Percentiles rank a stretch among this genome's conserved stretches.
Conservation (phyloP, 2,797 vertebrate species). For the Crenichthys baileyi region DNA sequence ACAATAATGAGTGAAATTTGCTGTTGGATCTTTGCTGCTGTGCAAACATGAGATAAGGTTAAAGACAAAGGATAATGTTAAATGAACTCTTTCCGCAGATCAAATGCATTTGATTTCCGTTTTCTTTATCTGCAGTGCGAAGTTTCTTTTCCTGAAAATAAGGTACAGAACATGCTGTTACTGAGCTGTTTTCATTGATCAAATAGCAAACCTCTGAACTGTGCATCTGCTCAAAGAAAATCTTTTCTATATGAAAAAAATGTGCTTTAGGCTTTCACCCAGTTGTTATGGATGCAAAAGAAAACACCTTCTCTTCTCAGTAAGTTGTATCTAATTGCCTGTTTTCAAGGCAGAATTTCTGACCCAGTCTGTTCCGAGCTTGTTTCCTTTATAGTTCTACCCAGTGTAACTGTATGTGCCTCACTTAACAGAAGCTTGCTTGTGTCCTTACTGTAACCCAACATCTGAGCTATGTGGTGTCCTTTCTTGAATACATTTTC, state of each 20-base stretch:
- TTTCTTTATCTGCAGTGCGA: conserved; percentile 68
- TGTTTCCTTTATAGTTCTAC: neutral
- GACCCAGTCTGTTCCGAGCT: conserved; percentile 12
- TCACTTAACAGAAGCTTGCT: neutral
- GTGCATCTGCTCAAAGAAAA: conserved; percentile 41
- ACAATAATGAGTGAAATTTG: neutral
- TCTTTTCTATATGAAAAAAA: conserved; percentile 23
- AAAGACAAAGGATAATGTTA: neutral
- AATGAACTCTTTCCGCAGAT: neutral
- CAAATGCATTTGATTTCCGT: neutral
- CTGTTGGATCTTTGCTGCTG: neutral
- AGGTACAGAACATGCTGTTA: conserved; percentile 6
- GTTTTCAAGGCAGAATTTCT: conserved; percentile 22
- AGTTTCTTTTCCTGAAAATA: conserved; percentile 15
- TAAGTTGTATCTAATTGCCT: conserved; percentile 27
- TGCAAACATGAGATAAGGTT: neutral
- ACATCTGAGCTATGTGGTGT: conserved; percentile 11
- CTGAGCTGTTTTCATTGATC: conserved; percentile 31
- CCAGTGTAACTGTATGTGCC: neutral
- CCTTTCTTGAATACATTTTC: conserved; percentile 17
- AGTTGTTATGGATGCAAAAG: conserved; percentile 30
- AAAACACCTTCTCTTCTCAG: conserved; percentile 9
- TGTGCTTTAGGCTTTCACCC: conserved; percentile 33
- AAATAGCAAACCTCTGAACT: conserved; percentile 28
- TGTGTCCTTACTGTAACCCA: conserved; percentile 2